Base-by-base conservation (phyloP, 2,113 vertebrate species). In the Cricetomys ansorgei region DNA sequence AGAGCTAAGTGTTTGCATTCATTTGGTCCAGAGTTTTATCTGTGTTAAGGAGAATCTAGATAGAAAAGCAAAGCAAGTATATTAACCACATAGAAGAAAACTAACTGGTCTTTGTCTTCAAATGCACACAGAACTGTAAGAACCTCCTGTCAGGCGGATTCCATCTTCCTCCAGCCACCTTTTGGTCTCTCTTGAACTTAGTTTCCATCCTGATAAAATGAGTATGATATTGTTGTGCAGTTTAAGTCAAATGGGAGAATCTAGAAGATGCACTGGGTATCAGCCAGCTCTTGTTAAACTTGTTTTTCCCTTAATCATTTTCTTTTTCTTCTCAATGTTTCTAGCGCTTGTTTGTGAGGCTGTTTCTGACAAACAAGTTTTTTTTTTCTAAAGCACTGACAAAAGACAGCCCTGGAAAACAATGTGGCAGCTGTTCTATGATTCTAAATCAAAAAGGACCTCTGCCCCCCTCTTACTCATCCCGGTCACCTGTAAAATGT, bases 241-340 rank as follows among this genome's bases (percentile, higher is more conserved):
- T 55, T 94, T 75, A 75, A 75, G 48, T 89, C 93, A 80, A 85
- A 15, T 55, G 73, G 65, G 43, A 81, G 21, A 57, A 62, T 0
- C 0, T 21, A 87, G 48, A 72, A 64, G 16, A 88, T 73, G 1
- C 0, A 0, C 64, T 87, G 25, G 50, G 55, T 59, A 48, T 85
- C 0, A 0, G 34, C 94, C 55, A 85, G 70, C 40, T 81, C 67
- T 80, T 70, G 53, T 50, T 93, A 79, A 91, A 89, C 40, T 43
- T 75, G 85, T 17, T 55, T 69, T 93, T 89, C 92, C 67, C 40
- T 79, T 59, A 43, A 72, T 40, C 23, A 16, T 87, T 91, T 65
- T 50, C 31, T 95, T 96, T 87, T 50, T 59, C 43, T 94, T 94
- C n/a, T 53, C 57, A 95, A 59, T 55, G 77, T 55, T 88, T 83